Conservation (phyloP, 2,113 vertebrate genomes). For the Heloderma charlesbogerti region DNA sequence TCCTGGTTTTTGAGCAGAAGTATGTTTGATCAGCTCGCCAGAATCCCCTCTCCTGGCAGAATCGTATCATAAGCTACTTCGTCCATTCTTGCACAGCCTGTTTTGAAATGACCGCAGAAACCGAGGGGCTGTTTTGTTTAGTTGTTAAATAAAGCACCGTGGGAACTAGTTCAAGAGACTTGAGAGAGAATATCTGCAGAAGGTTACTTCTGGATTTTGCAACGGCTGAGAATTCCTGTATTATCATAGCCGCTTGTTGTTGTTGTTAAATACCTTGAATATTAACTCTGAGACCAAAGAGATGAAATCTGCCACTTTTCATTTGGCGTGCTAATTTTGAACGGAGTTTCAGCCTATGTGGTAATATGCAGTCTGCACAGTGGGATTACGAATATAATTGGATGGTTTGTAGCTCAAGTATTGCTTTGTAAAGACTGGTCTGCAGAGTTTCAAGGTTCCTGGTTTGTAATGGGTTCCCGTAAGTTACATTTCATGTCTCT, state of each 20-base stretch:
- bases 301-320: conserved; percentile 43
- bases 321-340: conserved; percentile 33
- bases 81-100: conserved; percentile 38
- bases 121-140: conserved; percentile 13
- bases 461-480: conserved; percentile 15
- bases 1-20: conserved; percentile 35
- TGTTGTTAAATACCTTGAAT: not conserved
- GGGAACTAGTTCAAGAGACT: conserved; percentile 36
- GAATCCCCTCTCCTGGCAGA: not conserved
- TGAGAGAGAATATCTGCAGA: conserved; percentile 37
- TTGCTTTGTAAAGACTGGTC: conserved; percentile 15
- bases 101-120: conserved; percentile 23
- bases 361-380: conserved; percentile 3
- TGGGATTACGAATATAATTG: conserved; percentile 10
- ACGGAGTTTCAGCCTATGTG: conserved; percentile 14
- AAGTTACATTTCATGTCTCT: not conserved
- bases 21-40: conserved; percentile 21
- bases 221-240: conserved; percentile 44
- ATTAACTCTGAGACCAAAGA: conserved; percentile 47
- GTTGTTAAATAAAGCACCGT: conserved; percentile 12
- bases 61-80: conserved; percentile 36
- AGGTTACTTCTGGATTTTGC: conserved; percentile 31
- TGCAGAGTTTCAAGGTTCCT: conserved; percentile 1
- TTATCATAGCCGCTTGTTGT: conserved; percentile 54
- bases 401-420: conserved; percentile 3